A percentile compares a stretch with the other conserved stretches of the same genome.
phyloP scores from a whole-genome alignment of 2,797 vertebrate genomes.

The Malacoraja senta region DNA sequence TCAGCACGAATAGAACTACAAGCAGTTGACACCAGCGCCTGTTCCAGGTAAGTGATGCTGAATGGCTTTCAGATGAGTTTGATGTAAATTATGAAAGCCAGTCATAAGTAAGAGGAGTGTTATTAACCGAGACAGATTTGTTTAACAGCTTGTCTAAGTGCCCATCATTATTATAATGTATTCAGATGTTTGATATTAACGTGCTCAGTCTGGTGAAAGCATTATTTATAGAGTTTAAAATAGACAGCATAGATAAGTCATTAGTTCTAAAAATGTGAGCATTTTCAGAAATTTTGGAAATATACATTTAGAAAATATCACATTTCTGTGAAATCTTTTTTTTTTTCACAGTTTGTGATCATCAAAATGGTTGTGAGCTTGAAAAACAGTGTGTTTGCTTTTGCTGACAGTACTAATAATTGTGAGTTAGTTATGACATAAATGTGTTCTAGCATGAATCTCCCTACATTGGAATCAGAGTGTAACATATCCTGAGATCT shows the following conservation, averaged over 20 bases:
- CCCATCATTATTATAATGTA: constrained; percentile 32
- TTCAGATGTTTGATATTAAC: constrained; percentile 35
- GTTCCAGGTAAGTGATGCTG: constrained; percentile 35
- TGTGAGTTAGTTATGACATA: constrained; percentile 11
- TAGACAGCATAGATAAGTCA: constrained; percentile 29
- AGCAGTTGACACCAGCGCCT: constrained; percentile 17
- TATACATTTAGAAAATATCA: constrained; percentile 2
- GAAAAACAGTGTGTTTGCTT: not conserved
- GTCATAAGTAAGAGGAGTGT: not conserved
- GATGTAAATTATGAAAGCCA: constrained; percentile 36
- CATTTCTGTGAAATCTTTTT: not conserved
- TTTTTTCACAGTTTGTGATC: not conserved
- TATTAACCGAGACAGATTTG: constrained; percentile 38
- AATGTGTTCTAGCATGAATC: not conserved
- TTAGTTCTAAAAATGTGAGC: not conserved
- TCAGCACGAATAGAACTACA: not conserved
- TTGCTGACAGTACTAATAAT: not conserved
- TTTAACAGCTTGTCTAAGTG: constrained; percentile 34
- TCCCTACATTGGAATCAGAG: not conserved
- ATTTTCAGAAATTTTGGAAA: constrained; percentile 9
- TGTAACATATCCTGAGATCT: not conserved
- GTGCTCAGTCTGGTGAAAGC: constrained; percentile 24
- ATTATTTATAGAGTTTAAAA: constrained; percentile 27
- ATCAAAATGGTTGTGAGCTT: constrained; percentile 21
- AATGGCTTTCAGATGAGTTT: constrained; percentile 27